Conservation (phyloP, 2,797 vertebrate genomes). For the Clamator glandarius region DNA sequence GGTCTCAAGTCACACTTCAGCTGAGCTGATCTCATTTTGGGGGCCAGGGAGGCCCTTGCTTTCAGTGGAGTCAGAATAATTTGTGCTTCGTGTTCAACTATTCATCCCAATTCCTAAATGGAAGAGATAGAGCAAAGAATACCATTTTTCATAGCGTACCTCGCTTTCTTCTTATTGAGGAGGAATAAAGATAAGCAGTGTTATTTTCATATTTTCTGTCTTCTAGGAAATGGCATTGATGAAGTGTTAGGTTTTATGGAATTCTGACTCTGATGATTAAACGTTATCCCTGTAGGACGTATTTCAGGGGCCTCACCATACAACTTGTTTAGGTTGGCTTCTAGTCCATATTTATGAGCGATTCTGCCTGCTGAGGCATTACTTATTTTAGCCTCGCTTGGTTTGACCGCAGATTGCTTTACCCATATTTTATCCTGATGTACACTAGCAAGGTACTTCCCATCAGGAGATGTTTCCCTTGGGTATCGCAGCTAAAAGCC, state of each 20-base stretch:
- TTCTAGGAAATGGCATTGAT: background rate
- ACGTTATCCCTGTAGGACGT: background rate
- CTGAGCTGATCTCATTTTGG: background rate
- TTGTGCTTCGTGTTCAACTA: background rate
- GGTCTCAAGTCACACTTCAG: background rate
- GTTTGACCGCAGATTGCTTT: background rate
- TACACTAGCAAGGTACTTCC: background rate
- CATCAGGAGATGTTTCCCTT: background rate
- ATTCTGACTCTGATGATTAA: background rate
- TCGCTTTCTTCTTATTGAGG: background rate
- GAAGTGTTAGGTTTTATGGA: background rate
- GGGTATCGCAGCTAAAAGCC: background rate
- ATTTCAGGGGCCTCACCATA: background rate
- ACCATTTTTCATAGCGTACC: background rate
- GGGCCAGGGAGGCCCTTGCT: background rate
- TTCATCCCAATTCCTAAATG: background rate
- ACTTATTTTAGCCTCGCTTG: background rate
- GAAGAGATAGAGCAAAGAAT: background rate
- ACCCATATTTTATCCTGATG: background rate
- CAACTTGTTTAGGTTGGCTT: background rate
- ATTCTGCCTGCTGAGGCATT: background rate
- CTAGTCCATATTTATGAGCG: background rate
- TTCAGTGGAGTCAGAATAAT: background rate
- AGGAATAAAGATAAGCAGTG: background rate
- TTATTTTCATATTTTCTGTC: background rate